phyloP scores from a whole-genome alignment of 92 coral and sea anemone species.

The Zoanthus sociatus region DNA sequence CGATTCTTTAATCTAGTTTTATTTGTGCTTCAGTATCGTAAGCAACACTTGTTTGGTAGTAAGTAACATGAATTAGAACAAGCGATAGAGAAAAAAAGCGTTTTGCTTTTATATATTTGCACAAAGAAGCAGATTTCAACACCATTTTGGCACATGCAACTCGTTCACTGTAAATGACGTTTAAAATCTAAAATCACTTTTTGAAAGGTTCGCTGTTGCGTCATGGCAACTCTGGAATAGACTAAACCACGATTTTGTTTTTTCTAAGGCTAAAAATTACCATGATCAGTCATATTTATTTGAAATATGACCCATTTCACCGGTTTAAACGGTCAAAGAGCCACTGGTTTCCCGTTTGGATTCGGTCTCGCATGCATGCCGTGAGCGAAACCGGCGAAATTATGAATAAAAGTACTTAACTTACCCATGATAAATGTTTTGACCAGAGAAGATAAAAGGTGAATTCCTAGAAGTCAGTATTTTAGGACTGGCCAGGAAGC shows the following conservation, averaged over 20 bases:
- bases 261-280: background rate
- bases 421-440: conserved; percentile 40
- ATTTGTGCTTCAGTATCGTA: background rate
- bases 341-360: background rate
- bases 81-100: background rate
- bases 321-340: background rate
- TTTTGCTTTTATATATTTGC: conserved; percentile 10
- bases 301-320: background rate
- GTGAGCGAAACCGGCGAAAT: background rate
- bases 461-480: conserved; percentile 27
- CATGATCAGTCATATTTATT: no score
- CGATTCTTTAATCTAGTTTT: background rate
- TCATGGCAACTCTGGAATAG: background rate
- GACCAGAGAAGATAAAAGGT: conserved; percentile 33
- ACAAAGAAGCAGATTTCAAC: conserved; percentile 19
- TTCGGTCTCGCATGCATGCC: background rate
- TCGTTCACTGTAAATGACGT: conserved; percentile 9
- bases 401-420: conserved; percentile 19
- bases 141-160: conserved; percentile 23
- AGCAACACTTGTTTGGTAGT: background rate
- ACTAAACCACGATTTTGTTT: background rate
- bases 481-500: background rate
- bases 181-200: background rate
- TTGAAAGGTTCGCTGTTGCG: conserved; percentile 1
- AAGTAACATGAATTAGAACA: background rate